Evolutionary conservation across 2,888 invertebrate genomes (phyloP), one percentile per base, ranked within the genome.

Genomic region (Cataglyphis livida): DNA sequence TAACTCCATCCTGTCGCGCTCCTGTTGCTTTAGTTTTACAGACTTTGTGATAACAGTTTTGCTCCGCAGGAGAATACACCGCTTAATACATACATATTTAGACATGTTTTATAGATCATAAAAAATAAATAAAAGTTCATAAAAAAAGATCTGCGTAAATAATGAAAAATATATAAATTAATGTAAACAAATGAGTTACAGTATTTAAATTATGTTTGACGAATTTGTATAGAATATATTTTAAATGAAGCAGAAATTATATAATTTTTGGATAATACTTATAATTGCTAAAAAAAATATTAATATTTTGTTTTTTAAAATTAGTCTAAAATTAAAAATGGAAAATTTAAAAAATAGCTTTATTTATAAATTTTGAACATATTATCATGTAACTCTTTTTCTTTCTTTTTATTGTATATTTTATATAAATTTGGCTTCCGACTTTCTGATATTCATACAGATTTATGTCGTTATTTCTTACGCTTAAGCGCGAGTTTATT

Each of bases 21-120:
- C 12, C 41, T 59, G 66, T 83, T 62, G 61, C 38, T 74, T 68
- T 44, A 57, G 70, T 66, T 51, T 28, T 48, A 81, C 44, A 44
- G 35, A 48, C 81, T 21, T 12, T n/a, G 32, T 65, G 83, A 83
- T 83, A 83, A 81, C 81, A 83, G 15, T 66, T 41, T 35, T n/a
- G 25, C 41, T 62, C 38, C 41, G 51, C 41, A 68, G 51, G 51
- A 70, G n/a, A 1, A 48, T 18, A 48, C 6, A 6, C 48, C 41
- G 25, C 38, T 25, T 35, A 48, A 21, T 48, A 21, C 12, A 32
- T 38, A n/a, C 12, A 66, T 41, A 32, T 41, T 44, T 61, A 57
- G 73, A n/a, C 48, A 21, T 79, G 5, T 61, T 61, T 41, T 44
- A 38, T 21, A n/a, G 3, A 18, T 15, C 15, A n/a, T 48, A 18